These are phyloP conservation scores for Labeo catla DNA, from an alignment of 2,113 vertebrate genomes.

Conservation along the genomic window DNA sequence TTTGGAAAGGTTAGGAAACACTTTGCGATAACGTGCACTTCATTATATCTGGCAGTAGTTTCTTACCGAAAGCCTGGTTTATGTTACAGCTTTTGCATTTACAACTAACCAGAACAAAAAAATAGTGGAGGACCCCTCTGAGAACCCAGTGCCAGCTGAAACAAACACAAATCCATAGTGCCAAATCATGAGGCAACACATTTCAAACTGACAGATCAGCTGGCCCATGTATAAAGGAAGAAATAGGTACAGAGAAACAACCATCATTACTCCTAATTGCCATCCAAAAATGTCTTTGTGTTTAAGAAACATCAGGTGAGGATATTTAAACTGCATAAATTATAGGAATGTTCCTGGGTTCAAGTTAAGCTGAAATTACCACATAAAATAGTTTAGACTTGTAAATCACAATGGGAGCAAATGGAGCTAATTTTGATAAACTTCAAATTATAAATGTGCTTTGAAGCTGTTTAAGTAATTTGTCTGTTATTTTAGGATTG, in stretches of 20 bases:
- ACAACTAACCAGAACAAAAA: not conserved
- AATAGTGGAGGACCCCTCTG: not conserved
- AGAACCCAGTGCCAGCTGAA: constrained; percentile 9
- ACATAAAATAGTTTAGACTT: not conserved
- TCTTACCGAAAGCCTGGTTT: not conserved
- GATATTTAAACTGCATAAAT: constrained; percentile 11
- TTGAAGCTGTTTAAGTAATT: not conserved
- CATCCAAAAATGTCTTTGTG: not conserved
- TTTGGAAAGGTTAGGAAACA: not conserved
- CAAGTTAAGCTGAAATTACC: not conserved
- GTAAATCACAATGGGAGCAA: not conserved
- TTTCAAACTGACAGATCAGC: constrained; percentile 34
- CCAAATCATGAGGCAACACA: constrained; percentile 30
- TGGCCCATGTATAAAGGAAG: constrained; percentile 4
- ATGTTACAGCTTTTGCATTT: not conserved
- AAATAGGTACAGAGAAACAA: constrained; percentile 9
- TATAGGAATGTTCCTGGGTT: not conserved
- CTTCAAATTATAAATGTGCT: not conserved
- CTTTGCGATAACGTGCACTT: not conserved
- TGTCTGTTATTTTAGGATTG: not conserved
- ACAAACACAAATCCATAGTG: not conserved
- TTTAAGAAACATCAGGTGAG: not conserved
- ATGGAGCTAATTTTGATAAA: not conserved
- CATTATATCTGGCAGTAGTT: not conserved
- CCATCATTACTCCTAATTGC: constrained; percentile 6